A percentile compares a stretch with the other conserved stretches of the same genome.
Evolutionary conservation across 2,888 invertebrate genomes (phyloP).

Genomic region (Allophyes oxyacanthae): DNA sequence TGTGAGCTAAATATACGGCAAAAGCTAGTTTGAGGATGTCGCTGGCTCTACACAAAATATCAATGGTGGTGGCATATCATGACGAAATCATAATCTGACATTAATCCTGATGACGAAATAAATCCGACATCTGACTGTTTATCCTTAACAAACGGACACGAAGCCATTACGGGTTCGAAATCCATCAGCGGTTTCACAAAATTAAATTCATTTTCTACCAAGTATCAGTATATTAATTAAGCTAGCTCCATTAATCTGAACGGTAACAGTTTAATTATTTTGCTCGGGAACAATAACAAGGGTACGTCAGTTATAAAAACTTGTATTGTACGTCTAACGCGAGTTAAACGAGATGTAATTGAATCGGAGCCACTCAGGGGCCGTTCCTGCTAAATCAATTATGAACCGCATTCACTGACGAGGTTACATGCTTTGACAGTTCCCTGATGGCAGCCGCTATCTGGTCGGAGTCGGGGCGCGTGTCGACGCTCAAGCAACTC

Average conservation of each 20-base stretch:
- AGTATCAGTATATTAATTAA: slow-evolving; percentile 35
- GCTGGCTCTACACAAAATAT: slow-evolving; percentile 11
- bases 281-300: slow-evolving; percentile 52
- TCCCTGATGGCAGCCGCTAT: slow-evolving; percentile 56
- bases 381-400: slow-evolving; percentile 68
- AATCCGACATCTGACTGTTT: slow-evolving; percentile 44
- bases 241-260: slow-evolving; percentile 34
- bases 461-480: slow-evolving; percentile 11
- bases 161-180: slow-evolving; percentile 29
- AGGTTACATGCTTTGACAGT: slow-evolving; percentile 73
- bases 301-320: slow-evolving; percentile 51
- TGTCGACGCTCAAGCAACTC: slow-evolving; percentile 29
- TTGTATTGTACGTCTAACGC: slow-evolving; percentile 46
- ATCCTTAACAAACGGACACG: slow-evolving; percentile 22
- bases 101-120: slow-evolving; percentile 37
- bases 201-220: slow-evolving; percentile 32
- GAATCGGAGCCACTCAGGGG: slow-evolving; percentile 62
- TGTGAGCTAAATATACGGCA: too few relatives aligned
- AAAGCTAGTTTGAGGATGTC: not conserved
- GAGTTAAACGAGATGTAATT: slow-evolving; percentile 57
- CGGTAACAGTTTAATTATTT: slow-evolving; percentile 46
- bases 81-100: slow-evolving; percentile 40
- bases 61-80: slow-evolving; percentile 1
- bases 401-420: slow-evolving; percentile 65
- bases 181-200: slow-evolving; percentile 36